Conservation (phyloP, 2,888 invertebrate species). For the Nomada lathburiana region DNA sequence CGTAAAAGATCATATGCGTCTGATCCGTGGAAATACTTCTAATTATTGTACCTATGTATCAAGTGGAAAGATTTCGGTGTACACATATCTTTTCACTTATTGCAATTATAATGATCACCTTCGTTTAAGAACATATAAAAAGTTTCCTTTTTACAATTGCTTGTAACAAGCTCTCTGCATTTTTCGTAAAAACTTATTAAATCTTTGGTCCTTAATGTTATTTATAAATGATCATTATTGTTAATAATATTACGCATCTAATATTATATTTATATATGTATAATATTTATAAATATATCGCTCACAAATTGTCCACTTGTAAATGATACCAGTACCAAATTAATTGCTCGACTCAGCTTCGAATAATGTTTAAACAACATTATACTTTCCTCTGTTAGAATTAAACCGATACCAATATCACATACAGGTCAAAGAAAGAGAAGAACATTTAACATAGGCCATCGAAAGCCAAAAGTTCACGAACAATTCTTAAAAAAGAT, state of each 20-base stretch:
- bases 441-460: conserved; percentile 32
- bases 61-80: conserved; percentile 38
- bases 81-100: conserved; percentile 38
- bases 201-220: conserved; percentile 84
- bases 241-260: conserved; percentile 62
- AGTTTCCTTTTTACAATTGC: conserved; percentile 68
- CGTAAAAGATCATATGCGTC: conserved; percentile 42
- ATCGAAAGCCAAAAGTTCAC: conserved; percentile 17
- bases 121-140: conserved; percentile 70
- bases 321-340: conserved; percentile 20
- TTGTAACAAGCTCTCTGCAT: conserved; percentile 76
- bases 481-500: conserved; percentile 42
- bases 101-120: conserved; percentile 59
- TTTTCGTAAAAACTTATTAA: conserved; percentile 76
- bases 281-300: conserved; percentile 55
- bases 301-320: conserved; percentile 41
- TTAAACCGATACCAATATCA: conserved; percentile 4
- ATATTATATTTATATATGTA: conserved; percentile 41
- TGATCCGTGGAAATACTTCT: conserved; percentile 24
- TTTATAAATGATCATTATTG: conserved; percentile 70
- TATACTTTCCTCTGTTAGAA: background rate
- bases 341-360: background rate
- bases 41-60: conserved; percentile 55
- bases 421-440: conserved; percentile 1
- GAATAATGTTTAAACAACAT: background rate